Conservation (phyloP, 2,113 vertebrate species). For the Tonatia bakeri region DNA sequence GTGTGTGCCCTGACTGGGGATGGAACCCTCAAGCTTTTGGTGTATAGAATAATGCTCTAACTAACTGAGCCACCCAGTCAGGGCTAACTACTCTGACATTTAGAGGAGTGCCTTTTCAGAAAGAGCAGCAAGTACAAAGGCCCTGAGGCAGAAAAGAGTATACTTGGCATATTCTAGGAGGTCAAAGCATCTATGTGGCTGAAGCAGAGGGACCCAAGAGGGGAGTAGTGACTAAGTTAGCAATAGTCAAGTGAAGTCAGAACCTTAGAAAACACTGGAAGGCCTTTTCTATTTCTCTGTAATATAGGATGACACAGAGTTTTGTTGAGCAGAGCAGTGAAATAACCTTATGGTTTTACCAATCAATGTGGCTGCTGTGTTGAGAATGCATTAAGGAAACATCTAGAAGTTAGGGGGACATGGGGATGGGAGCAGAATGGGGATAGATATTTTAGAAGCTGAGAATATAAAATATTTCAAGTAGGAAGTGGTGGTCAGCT, state of each 20-base stretch:
- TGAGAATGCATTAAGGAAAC: constrained; percentile 18
- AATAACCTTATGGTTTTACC: neutral
- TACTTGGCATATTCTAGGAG: neutral
- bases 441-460: neutral
- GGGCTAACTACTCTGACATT: neutral
- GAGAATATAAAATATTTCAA: neutral
- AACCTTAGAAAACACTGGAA: neutral
- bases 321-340: neutral
- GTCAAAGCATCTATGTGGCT: neutral
- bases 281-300: neutral
- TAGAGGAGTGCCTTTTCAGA: neutral
- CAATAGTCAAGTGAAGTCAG: neutral
- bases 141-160: neutral
- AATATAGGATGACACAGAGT: neutral
- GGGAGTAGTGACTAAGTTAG: neutral
- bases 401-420: neutral
- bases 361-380: neutral
- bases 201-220: neutral
- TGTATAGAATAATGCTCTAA: no score
- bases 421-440: neutral
- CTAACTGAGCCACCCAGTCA: no score
- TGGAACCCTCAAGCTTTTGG: no score
- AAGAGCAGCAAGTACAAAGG: neutral
- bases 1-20: no score
- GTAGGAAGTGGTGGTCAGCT: neutral